phyloP scores from a whole-genome alignment of 2,113 vertebrate species.

The Nymphicus hollandicus region DNA sequence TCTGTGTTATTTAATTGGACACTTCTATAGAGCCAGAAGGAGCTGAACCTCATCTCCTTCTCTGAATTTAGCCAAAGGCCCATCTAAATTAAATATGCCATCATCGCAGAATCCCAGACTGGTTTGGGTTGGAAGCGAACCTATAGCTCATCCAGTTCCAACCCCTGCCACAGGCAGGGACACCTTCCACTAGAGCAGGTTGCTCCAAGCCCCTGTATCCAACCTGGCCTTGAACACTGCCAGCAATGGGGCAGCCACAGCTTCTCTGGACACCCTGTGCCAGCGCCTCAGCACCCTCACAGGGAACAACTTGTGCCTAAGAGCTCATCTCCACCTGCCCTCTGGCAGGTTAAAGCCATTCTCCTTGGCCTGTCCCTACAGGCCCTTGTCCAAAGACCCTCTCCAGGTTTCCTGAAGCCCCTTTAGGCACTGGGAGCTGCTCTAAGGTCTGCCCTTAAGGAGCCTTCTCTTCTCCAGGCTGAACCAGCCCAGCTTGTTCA shows the following conservation, averaged over 20 bases:
- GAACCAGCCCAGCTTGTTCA: neutral
- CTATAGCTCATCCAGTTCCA: neutral
- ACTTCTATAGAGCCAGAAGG: neutral
- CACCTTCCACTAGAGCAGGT: neutral
- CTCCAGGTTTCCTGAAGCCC: neutral
- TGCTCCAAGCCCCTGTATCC: neutral
- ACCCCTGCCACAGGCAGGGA: rapidly evolving
- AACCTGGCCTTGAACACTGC: neutral
- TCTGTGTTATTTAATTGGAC: neutral
- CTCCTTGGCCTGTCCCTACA: neutral
- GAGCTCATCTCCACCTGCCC: neutral
- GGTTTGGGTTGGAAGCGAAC: neutral
- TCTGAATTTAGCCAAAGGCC: neutral
- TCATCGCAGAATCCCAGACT: neutral
- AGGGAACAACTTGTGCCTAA: no score
- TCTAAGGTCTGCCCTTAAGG: neutral
- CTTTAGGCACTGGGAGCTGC: neutral
- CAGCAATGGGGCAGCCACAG: neutral
- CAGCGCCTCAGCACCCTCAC: no score
- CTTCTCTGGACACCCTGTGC: no score
- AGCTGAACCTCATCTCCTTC: neutral
- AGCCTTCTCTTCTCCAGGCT: neutral
- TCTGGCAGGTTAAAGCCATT: neutral
- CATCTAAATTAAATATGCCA: no score
- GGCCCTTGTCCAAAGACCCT: neutral